Percentiles rank a stretch among this genome's conserved stretches.
phyloP scores from a whole-genome alignment of 1,140 invertebrate genomes.

The Plectrocnemia conspersa region DNA sequence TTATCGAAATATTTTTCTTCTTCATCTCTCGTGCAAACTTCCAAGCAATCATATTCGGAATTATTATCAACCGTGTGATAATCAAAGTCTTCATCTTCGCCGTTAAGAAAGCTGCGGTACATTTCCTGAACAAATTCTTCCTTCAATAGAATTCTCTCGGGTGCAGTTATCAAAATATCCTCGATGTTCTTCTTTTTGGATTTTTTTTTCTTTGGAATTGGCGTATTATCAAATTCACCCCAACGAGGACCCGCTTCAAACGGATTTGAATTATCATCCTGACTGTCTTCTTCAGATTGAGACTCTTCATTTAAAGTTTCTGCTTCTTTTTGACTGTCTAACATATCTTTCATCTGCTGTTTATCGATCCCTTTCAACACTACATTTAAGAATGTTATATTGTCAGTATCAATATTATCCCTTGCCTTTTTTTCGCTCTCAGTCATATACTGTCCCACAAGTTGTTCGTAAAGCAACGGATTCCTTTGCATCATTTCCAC shows the following conservation, averaged over 20 bases:
- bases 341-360: slow-evolving; percentile 58
- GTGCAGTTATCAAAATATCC: slow-evolving; percentile 48
- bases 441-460: slow-evolving; percentile 79
- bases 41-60: slow-evolving; percentile 72
- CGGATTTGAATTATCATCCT: slow-evolving; percentile 5
- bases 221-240: slow-evolving; percentile 51
- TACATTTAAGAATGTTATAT: slow-evolving; percentile 62
- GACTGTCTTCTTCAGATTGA: slow-evolving; percentile 2
- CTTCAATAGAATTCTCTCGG: slow-evolving; percentile 62
- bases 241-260: slow-evolving; percentile 37
- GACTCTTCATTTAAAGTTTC: slow-evolving; percentile 47
- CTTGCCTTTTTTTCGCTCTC: slow-evolving; percentile 66
- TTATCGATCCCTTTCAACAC: slow-evolving; percentile 65
- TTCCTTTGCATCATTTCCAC: slow-evolving; percentile 89
- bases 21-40: slow-evolving; percentile 65
- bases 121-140: slow-evolving; percentile 84
- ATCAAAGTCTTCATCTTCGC: slow-evolving; percentile 79
- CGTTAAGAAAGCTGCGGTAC: slow-evolving; percentile 81
- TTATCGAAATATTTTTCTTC: slow-evolving; percentile 88
- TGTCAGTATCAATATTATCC: slow-evolving; percentile 56
- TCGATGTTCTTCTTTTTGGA: slow-evolving; percentile 35
- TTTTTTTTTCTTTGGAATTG: no score
- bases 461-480: slow-evolving; percentile 82
- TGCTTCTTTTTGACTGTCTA: slow-evolving; percentile 58
- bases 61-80: slow-evolving; percentile 75